These are phyloP conservation scores for Amphimedon queenslandica DNA, from an alignment of 37 sponge, comb jelly and placozoan species.

Conservation along the genomic window DNA sequence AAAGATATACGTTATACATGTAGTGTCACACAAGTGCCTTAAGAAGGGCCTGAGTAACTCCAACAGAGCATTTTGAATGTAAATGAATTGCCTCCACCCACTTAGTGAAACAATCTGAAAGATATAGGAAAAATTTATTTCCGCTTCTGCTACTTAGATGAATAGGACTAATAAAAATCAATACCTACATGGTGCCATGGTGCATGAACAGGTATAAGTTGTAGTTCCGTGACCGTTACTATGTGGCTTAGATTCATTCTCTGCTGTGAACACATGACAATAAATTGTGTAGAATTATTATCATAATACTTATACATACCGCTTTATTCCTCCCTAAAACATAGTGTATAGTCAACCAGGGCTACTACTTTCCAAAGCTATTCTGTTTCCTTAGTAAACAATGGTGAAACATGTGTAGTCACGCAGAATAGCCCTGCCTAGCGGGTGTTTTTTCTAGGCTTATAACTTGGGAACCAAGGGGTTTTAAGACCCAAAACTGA, in stretches of 20 bases:
- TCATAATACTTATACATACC: too few species aligned
- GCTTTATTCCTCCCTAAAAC: not conserved
- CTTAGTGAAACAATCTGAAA: constrained; percentile 50
- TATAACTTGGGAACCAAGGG: not conserved
- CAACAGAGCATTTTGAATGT: constrained; percentile 12
- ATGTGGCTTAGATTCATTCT: constrained; percentile 28
- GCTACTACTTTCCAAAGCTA: not conserved
- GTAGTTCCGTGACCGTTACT: constrained; percentile 19
- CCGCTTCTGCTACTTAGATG: constrained; percentile 15
- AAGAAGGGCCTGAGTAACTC: constrained; percentile 21
- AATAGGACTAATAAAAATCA: constrained; percentile 57
- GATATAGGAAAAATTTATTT: constrained; percentile 25
- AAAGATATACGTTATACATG: not conserved
- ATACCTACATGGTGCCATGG: constrained; percentile 36
- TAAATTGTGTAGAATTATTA: too few species aligned
- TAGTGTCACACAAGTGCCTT: constrained; percentile 16
- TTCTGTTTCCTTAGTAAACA: not conserved
- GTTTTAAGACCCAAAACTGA: not conserved
- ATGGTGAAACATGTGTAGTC: not conserved
- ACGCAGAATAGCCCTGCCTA: not conserved
- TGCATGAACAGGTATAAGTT: constrained; percentile 33
- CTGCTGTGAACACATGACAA: too few species aligned
- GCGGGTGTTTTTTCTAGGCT: not conserved
- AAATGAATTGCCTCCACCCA: constrained; percentile 51
- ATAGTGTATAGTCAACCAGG: not conserved